Evolutionary conservation across 1,140 invertebrate species (phyloP), one percentile per base, ranked within the genome.

Genomic region (Heterodera carotae): DNA sequence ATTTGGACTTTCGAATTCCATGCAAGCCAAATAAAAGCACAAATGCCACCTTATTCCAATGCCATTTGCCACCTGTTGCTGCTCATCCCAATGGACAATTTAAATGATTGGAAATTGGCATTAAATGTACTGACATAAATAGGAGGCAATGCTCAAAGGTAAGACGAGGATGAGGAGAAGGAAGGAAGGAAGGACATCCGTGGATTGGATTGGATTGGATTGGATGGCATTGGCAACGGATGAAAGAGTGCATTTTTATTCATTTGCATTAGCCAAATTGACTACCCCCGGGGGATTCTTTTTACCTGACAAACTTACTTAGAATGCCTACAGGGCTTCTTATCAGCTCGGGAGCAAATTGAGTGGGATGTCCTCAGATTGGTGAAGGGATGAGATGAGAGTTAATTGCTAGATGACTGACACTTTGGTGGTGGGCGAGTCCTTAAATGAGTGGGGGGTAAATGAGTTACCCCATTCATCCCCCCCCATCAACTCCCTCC

Each of bases 191-290:
- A 43, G 12, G 6, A 12, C 12, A 12, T 22, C 12, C 4, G 15
- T 18, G 48, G 22, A 22, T 56, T 22, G 5, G 48, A 56, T 18
- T 22, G 18, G 15, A 22, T 5, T 22, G 39, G 39, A 56, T 22
- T 15, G 48, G 48, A 56, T 56, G 48, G 48, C 48, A 56, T 56
- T 56, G 48, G 22, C 48, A 56, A 12, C 12, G 48, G 48, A 56
- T 18, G 18, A 22, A 56, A 18, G 22, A 56, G 48, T 22, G 48
- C 5, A 56, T 2, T 22, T 56, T 56, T 12, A 18, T 22, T 56
- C 48, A 56, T 56, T 56, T 56, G 48, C 48, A 56, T 56, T 56
- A 56, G 48, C 48, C 48, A 56, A 56, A 56, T 56, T 56, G 48
- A 56, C 48, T 56, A 18, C 22, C 15, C 48, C 48, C 12, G 48